Percentiles rank a stretch among this genome's conserved stretches.
phyloP scores from a whole-genome alignment of 2,888 invertebrate genomes.

The Portevinia maculata region DNA sequence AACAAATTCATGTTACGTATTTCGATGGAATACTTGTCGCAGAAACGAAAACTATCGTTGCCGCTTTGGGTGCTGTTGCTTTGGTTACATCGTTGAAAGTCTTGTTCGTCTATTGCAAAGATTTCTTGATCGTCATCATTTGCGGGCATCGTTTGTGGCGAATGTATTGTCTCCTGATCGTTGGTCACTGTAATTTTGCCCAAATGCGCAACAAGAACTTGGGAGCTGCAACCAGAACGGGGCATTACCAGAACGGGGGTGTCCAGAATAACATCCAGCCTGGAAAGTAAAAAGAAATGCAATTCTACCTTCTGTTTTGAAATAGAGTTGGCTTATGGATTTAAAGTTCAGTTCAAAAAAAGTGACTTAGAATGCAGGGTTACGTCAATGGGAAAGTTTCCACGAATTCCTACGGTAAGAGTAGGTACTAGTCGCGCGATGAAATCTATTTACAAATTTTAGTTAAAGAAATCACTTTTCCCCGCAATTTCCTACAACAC shows the following conservation, averaged over 20 bases:
- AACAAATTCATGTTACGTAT: constrained; percentile 94
- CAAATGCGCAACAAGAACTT: constrained; percentile 95
- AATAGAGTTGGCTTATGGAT: too few relatives aligned
- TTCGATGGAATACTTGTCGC: constrained; percentile 86
- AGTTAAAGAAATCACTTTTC: background rate
- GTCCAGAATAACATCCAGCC: constrained; percentile 91
- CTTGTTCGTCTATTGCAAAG: constrained; percentile 61
- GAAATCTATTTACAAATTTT: too few relatives aligned
- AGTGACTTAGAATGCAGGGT: too few relatives aligned
- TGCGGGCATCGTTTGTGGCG: constrained; percentile 15
- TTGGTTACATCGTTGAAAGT: constrained; percentile 39
- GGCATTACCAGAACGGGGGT: constrained; percentile 96
- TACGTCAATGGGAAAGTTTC: too few relatives aligned
- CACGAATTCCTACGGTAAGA: too few relatives aligned
- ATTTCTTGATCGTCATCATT: constrained; percentile 45
- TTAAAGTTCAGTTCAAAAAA: too few relatives aligned
- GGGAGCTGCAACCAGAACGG: constrained; percentile 88
- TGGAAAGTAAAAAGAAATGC: constrained; percentile 59
- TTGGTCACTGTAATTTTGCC: constrained; percentile 90
- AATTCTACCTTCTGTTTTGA: background rate
- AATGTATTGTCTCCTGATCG: constrained; percentile 77
- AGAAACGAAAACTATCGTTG: constrained; percentile 28
- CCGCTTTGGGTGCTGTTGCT: constrained; percentile 1
- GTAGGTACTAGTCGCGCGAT: too few relatives aligned
- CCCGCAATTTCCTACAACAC: background rate